phyloP scores from a whole-genome alignment of 2,888 invertebrate species.

The Aspidapion aeneum region DNA sequence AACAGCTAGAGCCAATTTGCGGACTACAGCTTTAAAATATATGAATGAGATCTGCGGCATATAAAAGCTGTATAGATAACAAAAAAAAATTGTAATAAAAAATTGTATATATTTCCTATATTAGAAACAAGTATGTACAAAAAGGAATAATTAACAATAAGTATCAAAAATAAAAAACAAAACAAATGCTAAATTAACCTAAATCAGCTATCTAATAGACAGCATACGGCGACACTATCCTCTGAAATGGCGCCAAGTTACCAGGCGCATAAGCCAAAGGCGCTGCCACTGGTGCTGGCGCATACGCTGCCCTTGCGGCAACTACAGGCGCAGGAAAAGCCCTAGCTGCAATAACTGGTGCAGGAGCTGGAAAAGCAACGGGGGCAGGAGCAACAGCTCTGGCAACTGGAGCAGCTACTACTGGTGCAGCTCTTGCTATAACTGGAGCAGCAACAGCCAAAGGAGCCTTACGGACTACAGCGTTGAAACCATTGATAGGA shows the following conservation, averaged over 20 bases:
- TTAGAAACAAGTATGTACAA: conserved; percentile 7
- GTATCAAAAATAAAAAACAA: not conserved
- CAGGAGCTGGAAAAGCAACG: conserved; percentile 25
- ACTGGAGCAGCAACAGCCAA: conserved; percentile 47
- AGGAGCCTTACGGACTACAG: conserved; percentile 62
- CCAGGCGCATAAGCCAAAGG: conserved; percentile 22
- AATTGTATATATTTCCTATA: no score
- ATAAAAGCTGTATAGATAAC: no score
- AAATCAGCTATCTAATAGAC: conserved; percentile 12
- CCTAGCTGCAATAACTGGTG: conserved; percentile 22
- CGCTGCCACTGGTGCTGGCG: conserved; percentile 20
- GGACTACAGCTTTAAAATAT: no score
- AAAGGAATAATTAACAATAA: not conserved
- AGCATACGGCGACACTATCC: conserved; percentile 22
- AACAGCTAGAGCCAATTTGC: no score
- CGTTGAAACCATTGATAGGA: conserved; percentile 64
- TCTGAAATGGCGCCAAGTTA: conserved; percentile 18
- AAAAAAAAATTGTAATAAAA: no score
- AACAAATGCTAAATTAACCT: not conserved
- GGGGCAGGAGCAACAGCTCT: conserved; percentile 18
- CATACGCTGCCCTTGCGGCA: conserved; percentile 24
- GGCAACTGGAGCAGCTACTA: conserved; percentile 29
- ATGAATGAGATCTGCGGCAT: no score
- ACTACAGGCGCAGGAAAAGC: conserved; percentile 25
- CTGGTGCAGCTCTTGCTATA: conserved; percentile 37